Evolutionary conservation across 1,140 invertebrate genomes (phyloP), one percentile per base, ranked within the genome.

Genomic region (Trachymyrmex cornetzi): DNA sequence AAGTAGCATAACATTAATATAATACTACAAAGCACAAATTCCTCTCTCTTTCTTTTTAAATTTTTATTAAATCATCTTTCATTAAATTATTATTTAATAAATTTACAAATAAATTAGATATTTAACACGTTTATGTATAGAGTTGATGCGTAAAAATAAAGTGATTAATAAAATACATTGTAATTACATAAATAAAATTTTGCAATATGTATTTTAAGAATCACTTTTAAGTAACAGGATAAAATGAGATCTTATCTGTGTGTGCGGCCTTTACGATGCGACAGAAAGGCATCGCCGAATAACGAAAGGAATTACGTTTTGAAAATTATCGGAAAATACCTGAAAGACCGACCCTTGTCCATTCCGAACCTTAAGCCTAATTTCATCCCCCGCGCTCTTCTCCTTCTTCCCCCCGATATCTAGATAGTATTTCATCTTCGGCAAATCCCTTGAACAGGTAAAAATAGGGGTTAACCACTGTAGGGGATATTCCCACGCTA

Each of bases 381-480:
- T 92, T 92, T 92, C 91, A 89, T 91, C 88, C 77, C 77, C 66
- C 66, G 22, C 22, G 14, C 14, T 14, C 38, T 9, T 4, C 34
- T 3, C 6, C 22, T 12, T 50, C 14, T 12, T 11, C 22, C 14
- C 2, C 38, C 63, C 85, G 77, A 79, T 86, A 66, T 89, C 90
- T 87, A 90, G 90, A 92, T 90, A 90, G 77, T 87, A 91, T 92
- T 92, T 91, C 90, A 91, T 92, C 90, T 90, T 90, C 86, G 87
- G 74, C 53, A 87, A 89, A 90, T 89, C 89, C 92, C 87, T 77
- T 77, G 87, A 88, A 91, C 91, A 92, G 92, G 92, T 92, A 92
- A 90, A 88, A 91, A 89, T 77, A 86, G 77, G 87, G 91, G 90
- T 91, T 88, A 89, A 82, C 30, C 69, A 77, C 72, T 67, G 67